A percentile compares a stretch with the other conserved stretches of the same genome.
Evolutionary conservation across 2,888 invertebrate genomes (phyloP).

Genomic region (Cheilosia impressa): DNA sequence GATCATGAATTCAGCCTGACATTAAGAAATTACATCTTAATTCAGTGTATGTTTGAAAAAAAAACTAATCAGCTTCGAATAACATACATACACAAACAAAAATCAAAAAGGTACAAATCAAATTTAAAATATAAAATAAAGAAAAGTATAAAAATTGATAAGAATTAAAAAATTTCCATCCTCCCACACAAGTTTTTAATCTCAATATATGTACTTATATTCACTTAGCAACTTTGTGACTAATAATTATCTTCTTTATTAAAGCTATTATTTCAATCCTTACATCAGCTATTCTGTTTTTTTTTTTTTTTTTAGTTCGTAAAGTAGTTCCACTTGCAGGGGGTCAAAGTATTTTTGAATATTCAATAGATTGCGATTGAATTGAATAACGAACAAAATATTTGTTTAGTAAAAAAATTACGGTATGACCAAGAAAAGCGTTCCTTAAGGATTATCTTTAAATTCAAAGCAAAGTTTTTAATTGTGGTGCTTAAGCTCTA

Average conservation of each 20-base stretch:
- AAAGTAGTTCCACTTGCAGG: no score
- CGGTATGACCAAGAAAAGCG: no score
- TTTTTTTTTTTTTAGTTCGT: no score
- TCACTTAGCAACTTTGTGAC: conserved; percentile 22
- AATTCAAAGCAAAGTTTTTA: no score
- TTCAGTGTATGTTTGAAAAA: not conserved
- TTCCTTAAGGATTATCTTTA: no score
- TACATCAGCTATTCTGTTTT: not conserved
- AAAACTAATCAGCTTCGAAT: not conserved
- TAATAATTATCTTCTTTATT: not conserved
- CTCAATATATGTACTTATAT: conserved; percentile 8
- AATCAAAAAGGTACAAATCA: not conserved
- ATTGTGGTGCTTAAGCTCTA: no score
- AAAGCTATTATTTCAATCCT: conserved; percentile 6
- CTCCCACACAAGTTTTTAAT: conserved; percentile 54
- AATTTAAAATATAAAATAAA: not conserved
- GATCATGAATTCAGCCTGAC: no score
- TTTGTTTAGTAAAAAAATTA: no score
- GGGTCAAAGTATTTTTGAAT: no score
- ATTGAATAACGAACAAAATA: no score
- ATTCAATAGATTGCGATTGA: no score
- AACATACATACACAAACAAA: not conserved
- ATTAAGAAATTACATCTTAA: no score
- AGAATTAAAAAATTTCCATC: conserved; percentile 44
- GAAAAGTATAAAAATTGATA: conserved; percentile 25